Percentiles rank a stretch among this genome's conserved stretches.
Conservation (phyloP, 2,888 invertebrate genomes). For the Campoplex capitator region DNA sequence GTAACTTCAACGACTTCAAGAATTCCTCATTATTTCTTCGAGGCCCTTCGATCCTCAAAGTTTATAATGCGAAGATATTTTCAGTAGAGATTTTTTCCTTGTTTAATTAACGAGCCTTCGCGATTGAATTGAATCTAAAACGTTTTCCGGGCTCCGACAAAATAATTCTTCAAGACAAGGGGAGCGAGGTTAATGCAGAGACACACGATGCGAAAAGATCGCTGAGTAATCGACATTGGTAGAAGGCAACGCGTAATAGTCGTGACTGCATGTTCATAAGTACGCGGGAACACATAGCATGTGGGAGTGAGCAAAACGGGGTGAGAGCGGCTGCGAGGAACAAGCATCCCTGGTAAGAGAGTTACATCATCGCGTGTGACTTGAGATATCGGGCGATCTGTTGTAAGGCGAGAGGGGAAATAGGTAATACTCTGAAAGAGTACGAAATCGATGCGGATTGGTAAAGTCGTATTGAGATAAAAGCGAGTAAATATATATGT, state of each 20-base stretch:
- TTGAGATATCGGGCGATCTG: slow-evolving; percentile 65
- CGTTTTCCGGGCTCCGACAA: neutral
- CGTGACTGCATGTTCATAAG: slow-evolving; percentile 46
- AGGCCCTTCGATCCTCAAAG: neutral
- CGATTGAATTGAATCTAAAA: neutral
- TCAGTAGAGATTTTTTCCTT: neutral
- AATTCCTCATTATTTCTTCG: neutral
- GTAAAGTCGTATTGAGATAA: slow-evolving; percentile 49
- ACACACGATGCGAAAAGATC: neutral
- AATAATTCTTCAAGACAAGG: slow-evolving; percentile 35
- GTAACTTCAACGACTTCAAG: neutral
- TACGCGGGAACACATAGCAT: slow-evolving; percentile 30
- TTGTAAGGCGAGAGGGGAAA: slow-evolving; percentile 37
- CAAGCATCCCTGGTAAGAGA: slow-evolving; percentile 44
- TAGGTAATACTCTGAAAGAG: slow-evolving; percentile 10
- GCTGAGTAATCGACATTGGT: slow-evolving; percentile 44
- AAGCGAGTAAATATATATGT: neutral
- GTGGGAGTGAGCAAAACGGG: slow-evolving; percentile 7
- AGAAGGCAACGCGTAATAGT: slow-evolving; percentile 50
- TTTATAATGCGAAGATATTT: neutral
- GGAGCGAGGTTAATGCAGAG: slow-evolving; percentile 16
- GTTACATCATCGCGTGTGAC: slow-evolving; percentile 68
- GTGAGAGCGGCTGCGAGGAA: slow-evolving; percentile 50
- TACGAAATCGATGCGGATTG: slow-evolving; percentile 60
- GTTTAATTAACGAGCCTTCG: neutral